A percentile compares a stretch with the other conserved stretches of the same genome.
These are phyloP conservation scores for Trididemnum miniatum DNA, from an alignment of 23 tunicate genomes.

Conservation along the genomic window DNA sequence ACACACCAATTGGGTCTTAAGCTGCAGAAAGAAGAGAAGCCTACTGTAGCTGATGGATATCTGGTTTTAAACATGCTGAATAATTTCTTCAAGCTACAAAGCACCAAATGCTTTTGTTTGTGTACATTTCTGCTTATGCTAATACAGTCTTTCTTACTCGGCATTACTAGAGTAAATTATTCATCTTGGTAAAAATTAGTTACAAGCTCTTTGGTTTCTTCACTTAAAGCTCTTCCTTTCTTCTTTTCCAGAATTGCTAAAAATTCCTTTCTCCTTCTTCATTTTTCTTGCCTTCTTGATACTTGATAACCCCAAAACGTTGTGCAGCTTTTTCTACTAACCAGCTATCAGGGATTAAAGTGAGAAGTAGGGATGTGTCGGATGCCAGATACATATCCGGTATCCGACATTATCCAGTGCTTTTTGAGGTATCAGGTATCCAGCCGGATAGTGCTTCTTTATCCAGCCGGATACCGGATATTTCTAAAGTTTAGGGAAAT, in stretches of 20 bases:
- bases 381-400: no score
- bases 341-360: slow-evolving; percentile 40
- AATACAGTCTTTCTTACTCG: slow-evolving; percentile 37
- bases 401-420: no score
- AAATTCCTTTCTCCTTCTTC: slow-evolving; percentile 34
- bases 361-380: no score
- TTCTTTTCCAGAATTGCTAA: slow-evolving; percentile 13
- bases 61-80: slow-evolving; percentile 23
- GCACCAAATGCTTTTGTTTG: slow-evolving; percentile 33
- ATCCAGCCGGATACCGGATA: no score
- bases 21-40: slow-evolving; percentile 41
- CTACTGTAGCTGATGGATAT: slow-evolving; percentile 25
- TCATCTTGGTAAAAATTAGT: slow-evolving; percentile 35
- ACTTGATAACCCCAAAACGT: slow-evolving; percentile 29
- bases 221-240: slow-evolving; percentile 19
- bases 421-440: no score
- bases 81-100: slow-evolving; percentile 35
- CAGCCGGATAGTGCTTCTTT: no score
- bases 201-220: slow-evolving; percentile 28
- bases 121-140: slow-evolving; percentile 41
- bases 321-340: slow-evolving; percentile 29
- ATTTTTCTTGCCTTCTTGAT: slow-evolving; percentile 26
- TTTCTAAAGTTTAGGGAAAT: no score
- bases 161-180: slow-evolving; percentile 31
- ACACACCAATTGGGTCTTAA: slow-evolving; percentile 48